A percentile compares a stretch with the other conserved stretches of the same genome.
phyloP scores from a whole-genome alignment of 2,888 invertebrate genomes.

The Hirtodrosophila alboralis region DNA sequence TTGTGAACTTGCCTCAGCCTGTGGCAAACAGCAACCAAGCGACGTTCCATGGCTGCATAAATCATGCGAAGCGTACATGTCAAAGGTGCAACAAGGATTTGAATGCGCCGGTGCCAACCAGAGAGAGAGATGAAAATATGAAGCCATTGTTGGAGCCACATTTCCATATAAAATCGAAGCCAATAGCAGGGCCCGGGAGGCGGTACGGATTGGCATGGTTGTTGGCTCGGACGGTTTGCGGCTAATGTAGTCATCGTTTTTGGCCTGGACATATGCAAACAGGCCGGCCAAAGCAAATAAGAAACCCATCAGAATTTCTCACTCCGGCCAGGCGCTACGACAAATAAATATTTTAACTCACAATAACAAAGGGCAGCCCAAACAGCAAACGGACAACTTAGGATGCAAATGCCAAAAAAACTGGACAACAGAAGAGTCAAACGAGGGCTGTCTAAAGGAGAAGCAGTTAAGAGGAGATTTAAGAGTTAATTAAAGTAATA shows the following conservation, averaged over 20 bases:
- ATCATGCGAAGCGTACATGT: constrained; percentile 73
- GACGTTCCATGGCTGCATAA: constrained; percentile 75
- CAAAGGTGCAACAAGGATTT: constrained; percentile 79
- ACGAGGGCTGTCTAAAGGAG: constrained; percentile 19
- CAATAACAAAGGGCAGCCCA: constrained; percentile 72
- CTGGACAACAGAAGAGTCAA: neutral
- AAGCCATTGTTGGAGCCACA: constrained; percentile 74
- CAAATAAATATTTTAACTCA: constrained; percentile 82
- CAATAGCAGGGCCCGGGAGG: constrained; percentile 35
- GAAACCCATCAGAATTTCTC: constrained; percentile 80
- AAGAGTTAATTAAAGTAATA: too few relatives aligned
- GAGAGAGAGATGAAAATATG: constrained; percentile 71
- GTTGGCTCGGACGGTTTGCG: constrained; percentile 37
- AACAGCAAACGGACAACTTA: constrained; percentile 34
- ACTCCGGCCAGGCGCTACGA: constrained; percentile 81
- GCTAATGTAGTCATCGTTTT: constrained; percentile 76
- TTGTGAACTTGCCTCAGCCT: constrained; percentile 10
- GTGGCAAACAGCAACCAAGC: constrained; percentile 39
- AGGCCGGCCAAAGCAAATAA: constrained; percentile 68
- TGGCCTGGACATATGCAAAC: constrained; percentile 67
- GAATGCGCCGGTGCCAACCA: constrained; percentile 60
- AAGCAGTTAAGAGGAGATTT: too few relatives aligned
- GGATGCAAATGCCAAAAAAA: constrained; percentile 31
- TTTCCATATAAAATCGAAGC: constrained; percentile 76
- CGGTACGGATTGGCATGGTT: constrained; percentile 3